Conservation (phyloP, 2,113 vertebrate species). For the Prolemur simus region DNA sequence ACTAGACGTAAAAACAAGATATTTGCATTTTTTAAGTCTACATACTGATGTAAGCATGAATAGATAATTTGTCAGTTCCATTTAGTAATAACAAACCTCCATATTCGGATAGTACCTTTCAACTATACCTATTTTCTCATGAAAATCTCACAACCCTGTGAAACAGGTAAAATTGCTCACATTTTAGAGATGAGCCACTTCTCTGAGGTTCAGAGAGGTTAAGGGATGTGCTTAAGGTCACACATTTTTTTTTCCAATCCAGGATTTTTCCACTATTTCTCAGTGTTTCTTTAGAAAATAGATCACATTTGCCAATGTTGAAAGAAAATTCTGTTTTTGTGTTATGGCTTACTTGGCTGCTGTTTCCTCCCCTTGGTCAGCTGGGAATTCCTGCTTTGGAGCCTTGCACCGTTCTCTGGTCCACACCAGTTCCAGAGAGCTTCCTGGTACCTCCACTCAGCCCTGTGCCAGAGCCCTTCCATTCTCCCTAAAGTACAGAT, state of each 20-base stretch:
- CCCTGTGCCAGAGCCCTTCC: background rate
- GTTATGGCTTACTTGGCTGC: background rate
- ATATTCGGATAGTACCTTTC: conserved; percentile 37
- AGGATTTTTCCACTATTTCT: background rate
- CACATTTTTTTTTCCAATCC: background rate
- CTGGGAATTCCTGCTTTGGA: background rate
- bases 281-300: background rate
- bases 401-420: background rate
- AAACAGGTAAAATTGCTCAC: background rate
- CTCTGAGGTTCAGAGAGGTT: background rate
- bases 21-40: conserved; percentile 55
- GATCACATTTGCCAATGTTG: background rate
- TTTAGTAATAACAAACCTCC: conserved; percentile 35
- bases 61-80: conserved; percentile 40
- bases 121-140: background rate
- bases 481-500: background rate
- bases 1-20: background rate
- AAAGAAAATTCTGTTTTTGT: background rate
- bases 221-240: background rate
- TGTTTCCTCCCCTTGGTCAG: background rate
- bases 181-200: background rate
- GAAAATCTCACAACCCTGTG: background rate
- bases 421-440: background rate
- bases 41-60: background rate
- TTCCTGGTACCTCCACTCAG: background rate